Conservation (phyloP, 2,113 vertebrate genomes). For the Hemibagrus wyckioides region DNA sequence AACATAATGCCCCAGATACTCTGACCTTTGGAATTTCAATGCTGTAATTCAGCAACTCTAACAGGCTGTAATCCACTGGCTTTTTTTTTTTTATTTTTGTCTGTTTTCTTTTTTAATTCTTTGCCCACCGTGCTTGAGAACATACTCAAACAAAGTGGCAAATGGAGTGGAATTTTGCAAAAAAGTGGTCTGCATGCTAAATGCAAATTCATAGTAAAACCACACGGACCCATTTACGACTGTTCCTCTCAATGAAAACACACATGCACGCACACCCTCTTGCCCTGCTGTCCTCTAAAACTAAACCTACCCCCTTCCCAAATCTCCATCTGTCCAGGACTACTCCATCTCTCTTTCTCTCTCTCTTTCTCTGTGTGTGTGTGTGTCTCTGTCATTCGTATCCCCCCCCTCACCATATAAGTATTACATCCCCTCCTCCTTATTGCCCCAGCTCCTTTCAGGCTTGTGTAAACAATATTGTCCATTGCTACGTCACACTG, state of each 20-base stretch:
- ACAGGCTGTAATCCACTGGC: neutral
- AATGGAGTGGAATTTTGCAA: conserved; percentile 19
- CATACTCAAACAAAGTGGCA: neutral
- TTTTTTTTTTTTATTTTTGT: neutral
- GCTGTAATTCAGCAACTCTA: conserved; percentile 4
- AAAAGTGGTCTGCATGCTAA: conserved; percentile 21
- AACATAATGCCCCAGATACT: neutral
- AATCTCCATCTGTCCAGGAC: conserved; percentile 30
- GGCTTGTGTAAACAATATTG: conserved; percentile 29
- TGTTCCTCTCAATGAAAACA: conserved; percentile 40
- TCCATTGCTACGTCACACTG: conserved; percentile 33
- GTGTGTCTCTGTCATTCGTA: neutral
- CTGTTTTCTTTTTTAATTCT: conserved; percentile 48
- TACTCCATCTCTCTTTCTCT: neutral
- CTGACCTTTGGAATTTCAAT: conserved; percentile 1
- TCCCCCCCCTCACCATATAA: neutral
- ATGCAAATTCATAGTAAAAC: conserved; percentile 31
- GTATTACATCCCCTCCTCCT: neutral
- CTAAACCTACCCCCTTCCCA: conserved; percentile 3
- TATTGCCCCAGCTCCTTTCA: neutral
- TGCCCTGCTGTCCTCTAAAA: conserved; percentile 26
- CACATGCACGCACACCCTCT: conserved; percentile 11
- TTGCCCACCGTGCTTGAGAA: conserved; percentile 32
- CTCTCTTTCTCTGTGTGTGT: neutral
- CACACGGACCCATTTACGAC: conserved; percentile 11